Percentiles rank a stretch among this genome's conserved stretches.
These are phyloP conservation scores for Mongoloraphidia duomilia DNA, from an alignment of 2,888 invertebrate genomes.

Conservation along the genomic window DNA sequence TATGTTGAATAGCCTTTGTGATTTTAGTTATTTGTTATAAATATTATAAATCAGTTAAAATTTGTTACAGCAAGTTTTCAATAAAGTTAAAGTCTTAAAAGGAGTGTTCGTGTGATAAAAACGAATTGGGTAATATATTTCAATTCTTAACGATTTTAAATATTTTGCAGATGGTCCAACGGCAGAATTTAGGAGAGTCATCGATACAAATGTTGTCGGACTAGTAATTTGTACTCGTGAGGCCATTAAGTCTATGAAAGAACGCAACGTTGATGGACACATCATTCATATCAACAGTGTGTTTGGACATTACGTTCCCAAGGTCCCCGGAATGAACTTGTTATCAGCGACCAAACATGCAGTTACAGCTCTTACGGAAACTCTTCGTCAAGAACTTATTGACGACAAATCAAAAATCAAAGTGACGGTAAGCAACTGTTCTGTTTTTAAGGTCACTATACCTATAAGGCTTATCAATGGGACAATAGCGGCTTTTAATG, in stretches of 20 bases:
- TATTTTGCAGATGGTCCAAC: not conserved
- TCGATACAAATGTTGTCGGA: constrained; percentile 14
- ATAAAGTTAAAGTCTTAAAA: too few relatives aligned
- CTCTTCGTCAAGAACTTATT: constrained; percentile 3
- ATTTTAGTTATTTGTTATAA: too few relatives aligned
- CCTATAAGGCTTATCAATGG: too few relatives aligned
- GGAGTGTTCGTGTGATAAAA: too few relatives aligned
- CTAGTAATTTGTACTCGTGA: constrained; percentile 11
- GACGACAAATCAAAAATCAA: constrained; percentile 1
- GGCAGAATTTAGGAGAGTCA: constrained; percentile 3
- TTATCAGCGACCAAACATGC: constrained; percentile 5
- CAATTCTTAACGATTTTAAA: too few relatives aligned
- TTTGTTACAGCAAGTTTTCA: too few relatives aligned
- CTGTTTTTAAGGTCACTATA: too few relatives aligned
- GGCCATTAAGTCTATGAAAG: constrained; percentile 14
- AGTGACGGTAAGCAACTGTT: constrained; percentile 3
- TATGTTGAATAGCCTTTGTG: too few relatives aligned
- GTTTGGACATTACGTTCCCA: constrained; percentile 6
- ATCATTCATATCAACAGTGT: constrained; percentile 16
- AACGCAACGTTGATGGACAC: constrained; percentile 12
- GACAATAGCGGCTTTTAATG: too few relatives aligned
- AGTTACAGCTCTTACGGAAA: constrained; percentile 1
- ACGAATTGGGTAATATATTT: too few relatives aligned
- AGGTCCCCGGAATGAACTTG: not conserved
- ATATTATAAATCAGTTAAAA: too few relatives aligned